phyloP scores from a whole-genome alignment of 1,140 invertebrate genomes.

The Prorops nasuta region DNA sequence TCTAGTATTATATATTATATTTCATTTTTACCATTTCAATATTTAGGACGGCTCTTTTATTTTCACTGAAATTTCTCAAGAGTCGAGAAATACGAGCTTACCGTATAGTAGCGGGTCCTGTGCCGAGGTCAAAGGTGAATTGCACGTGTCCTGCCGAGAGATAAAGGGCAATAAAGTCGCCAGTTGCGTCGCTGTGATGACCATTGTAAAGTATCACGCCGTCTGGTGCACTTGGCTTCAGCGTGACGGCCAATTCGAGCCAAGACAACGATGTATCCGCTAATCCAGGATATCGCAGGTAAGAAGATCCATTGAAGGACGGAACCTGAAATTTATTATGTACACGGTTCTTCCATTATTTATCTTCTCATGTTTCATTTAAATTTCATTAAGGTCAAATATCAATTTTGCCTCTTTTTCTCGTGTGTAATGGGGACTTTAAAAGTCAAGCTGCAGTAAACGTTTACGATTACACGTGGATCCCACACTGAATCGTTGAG shows the following conservation, averaged over 20 bases:
- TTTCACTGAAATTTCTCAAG: too few species aligned
- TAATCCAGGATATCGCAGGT: conserved; percentile 79
- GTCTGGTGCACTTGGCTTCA: conserved; percentile 78
- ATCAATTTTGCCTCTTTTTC: too few species aligned
- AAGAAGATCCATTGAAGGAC: conserved; percentile 89
- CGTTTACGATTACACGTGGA: too few species aligned
- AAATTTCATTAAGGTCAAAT: too few species aligned
- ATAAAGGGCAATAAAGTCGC: conserved; percentile 90
- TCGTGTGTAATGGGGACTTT: too few species aligned
- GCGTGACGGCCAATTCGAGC: conserved; percentile 77
- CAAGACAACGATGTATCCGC: conserved; percentile 82
- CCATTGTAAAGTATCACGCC: conserved; percentile 92
- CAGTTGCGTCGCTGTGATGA: conserved; percentile 80
- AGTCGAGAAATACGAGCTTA: conserved; percentile 76
- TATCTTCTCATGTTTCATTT: too few species aligned
- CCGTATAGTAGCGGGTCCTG: conserved; percentile 85
- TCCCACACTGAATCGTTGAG: too few species aligned
- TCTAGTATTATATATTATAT: too few species aligned
- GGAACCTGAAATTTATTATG: conserved; percentile 69
- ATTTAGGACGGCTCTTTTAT: too few species aligned
- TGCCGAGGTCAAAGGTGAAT: conserved; percentile 91
- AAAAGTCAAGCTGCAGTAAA: too few species aligned
- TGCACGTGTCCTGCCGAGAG: conserved; percentile 81
- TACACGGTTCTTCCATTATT: too few species aligned
- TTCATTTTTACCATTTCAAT: too few species aligned